Base-by-base conservation (phyloP, 2,797 vertebrate genomes). In the Chlorospingus flavigularis region DNA sequence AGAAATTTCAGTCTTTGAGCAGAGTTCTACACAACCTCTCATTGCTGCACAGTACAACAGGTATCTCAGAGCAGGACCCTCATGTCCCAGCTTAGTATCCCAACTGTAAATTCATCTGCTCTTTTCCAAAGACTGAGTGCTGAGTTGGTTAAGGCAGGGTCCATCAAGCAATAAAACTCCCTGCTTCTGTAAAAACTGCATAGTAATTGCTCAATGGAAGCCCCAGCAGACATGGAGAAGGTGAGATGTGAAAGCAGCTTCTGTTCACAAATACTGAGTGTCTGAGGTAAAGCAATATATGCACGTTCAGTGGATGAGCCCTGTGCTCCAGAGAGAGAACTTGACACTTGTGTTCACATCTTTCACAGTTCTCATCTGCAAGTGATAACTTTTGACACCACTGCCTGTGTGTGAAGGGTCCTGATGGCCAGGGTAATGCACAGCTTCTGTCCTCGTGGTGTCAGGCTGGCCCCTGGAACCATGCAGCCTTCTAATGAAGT, bases 331-430 rank as follows among this genome's bases (percentile, higher is more conserved):
- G 89, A 90, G 90, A 82, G 81, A 75, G 18, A 88, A 31, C 85
- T 75, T 96, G 92, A 90, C 94, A 94, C 87, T 94, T 93, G 70
- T 43, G 45, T 96, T 97, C 95, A 63, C 91, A 95, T 92, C 89
- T 93, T 97, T 97, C 92, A 90, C 95, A 96, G 87, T 37, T 96
- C 95, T 92, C 89, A 73, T 94, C 90, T 92, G 93, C 92, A 93
- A 93, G 78, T 86, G 95, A 86, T 93, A 96, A 92, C 92, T 96
- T 85, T 72, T 96, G 94, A 97, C 92, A 95, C 94, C 89, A 86
- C 72, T 94, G 78, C 55, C 91, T 83, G 87, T 86, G 95, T 0
- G 48, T 86, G 85, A 88, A 90, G 70, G 70, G 62, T 63, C 42
- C 87, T 86, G 95, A 96, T 75, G 89, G 43, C 58, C 75, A 42